Percentiles rank a stretch among this genome's conserved stretches.
phyloP scores from a whole-genome alignment of 92 coral and sea anemone genomes.

The Galaxea fascicularis region DNA sequence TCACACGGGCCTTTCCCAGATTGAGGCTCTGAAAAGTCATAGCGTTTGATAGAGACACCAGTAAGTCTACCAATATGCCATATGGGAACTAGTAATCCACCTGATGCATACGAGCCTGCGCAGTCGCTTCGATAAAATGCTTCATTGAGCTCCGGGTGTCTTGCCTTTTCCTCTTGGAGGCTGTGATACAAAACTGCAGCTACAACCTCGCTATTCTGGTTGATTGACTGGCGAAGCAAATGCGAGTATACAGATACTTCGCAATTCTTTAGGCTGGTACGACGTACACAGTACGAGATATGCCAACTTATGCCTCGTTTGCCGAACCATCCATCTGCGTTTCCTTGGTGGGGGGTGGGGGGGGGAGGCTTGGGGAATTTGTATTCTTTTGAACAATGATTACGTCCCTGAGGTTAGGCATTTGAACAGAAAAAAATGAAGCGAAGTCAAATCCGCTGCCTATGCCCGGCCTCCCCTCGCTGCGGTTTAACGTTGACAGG shows the following conservation, averaged over 20 bases:
- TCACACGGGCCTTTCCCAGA: conserved; percentile 48
- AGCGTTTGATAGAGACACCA: conserved; percentile 45
- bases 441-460: no score
- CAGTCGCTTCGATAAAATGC: conserved; percentile 65
- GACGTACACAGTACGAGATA: conserved; percentile 43
- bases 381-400: no score
- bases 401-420: no score
- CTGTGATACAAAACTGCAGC: conserved; percentile 56
- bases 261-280: conserved; percentile 29
- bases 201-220: conserved; percentile 51
- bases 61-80: conserved; percentile 43
- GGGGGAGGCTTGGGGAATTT: no score
- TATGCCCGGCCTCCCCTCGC: no score
- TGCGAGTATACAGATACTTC: conserved; percentile 57
- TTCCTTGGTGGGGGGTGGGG: conserved; percentile 52
- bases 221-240: conserved; percentile 50
- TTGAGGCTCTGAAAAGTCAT: conserved; percentile 64
- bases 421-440: no score
- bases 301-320: conserved; percentile 62
- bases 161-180: conserved; percentile 56
- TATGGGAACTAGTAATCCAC: conserved; percentile 50
- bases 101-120: conserved; percentile 66
- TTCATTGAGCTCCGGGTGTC: no score
- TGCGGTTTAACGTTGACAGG: no score
- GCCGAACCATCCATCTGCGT: conserved; percentile 62